A percentile compares a stretch with the other conserved stretches of the same genome.
phyloP scores from a whole-genome alignment of 2,888 invertebrate genomes.

The Coelopa pilipes region DNA sequence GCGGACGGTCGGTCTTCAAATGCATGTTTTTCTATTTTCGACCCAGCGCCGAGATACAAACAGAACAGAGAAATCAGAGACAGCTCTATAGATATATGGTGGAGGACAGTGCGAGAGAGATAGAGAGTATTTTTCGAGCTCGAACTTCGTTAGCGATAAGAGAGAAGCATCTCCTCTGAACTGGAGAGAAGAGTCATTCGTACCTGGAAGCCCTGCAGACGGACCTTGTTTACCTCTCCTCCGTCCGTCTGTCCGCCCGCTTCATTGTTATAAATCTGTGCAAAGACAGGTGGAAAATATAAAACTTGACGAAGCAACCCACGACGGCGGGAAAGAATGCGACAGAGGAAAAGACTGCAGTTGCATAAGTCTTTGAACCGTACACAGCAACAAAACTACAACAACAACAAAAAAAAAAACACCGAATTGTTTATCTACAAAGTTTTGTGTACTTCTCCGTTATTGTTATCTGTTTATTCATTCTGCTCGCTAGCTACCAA shows the following conservation, averaged over 20 bases:
- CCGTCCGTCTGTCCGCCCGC: neutral
- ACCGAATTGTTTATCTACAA: too few relatives aligned
- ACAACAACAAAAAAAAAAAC: too few relatives aligned
- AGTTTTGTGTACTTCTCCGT: too few relatives aligned
- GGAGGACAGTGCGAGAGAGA: too few relatives aligned
- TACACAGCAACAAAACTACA: too few relatives aligned
- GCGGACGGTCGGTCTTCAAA: neutral
- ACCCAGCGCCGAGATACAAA: neutral
- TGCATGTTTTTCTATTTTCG: neutral
- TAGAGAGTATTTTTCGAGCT: too few relatives aligned
- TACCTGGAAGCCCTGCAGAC: neutral
- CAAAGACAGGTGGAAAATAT: constrained; percentile 8
- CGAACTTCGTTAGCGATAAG: neutral
- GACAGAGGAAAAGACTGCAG: neutral
- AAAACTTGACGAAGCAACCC: neutral
- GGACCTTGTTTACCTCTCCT: neutral
- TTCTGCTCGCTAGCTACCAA: too few relatives aligned
- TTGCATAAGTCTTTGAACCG: constrained; percentile 8
- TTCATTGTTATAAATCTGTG: constrained; percentile 1
- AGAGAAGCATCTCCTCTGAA: neutral
- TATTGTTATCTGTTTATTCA: too few relatives aligned
- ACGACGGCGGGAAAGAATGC: neutral
- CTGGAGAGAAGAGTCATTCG: neutral
- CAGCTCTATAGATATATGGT: neutral
- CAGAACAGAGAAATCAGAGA: neutral